A percentile compares a stretch with the other conserved stretches of the same genome.
Evolutionary conservation across 2,888 invertebrate species (phyloP).

Genomic region (Scaptomyza caliginosa): DNA sequence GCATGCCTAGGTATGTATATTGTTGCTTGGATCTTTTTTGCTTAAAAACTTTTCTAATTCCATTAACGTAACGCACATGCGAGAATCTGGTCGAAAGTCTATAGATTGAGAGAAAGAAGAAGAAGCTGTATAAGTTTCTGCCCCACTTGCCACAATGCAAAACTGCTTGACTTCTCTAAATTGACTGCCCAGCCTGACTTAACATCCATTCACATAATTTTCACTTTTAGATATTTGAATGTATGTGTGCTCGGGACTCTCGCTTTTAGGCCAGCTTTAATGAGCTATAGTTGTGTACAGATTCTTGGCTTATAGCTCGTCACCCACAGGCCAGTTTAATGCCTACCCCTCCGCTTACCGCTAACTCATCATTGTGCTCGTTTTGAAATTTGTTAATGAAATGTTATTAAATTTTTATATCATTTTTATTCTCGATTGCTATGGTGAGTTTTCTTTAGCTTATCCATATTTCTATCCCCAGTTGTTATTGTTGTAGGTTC

Average conservation of each 20-base stretch:
- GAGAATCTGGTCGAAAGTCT: constrained; percentile 34
- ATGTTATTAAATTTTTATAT: constrained; percentile 66
- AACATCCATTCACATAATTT: constrained; percentile 25
- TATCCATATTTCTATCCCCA: too few species aligned
- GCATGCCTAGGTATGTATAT: constrained; percentile 43
- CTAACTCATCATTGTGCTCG: constrained; percentile 2
- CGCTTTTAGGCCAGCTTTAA: constrained; percentile 53
- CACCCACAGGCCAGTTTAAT: constrained; percentile 35
- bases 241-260: constrained; percentile 7
- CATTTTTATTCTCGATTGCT: constrained; percentile 49
- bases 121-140: constrained; percentile 37
- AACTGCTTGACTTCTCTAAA: constrained; percentile 60
- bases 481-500: constrained; percentile 4
- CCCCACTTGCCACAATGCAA: constrained; percentile 57
- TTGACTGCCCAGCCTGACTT: constrained; percentile 35
- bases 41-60: constrained; percentile 82
- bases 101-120: constrained; percentile 13
- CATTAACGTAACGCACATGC: constrained; percentile 81
- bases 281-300: constrained; percentile 70
- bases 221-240: constrained; percentile 60
- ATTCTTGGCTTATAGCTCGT: constrained; percentile 37
- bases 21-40: constrained; percentile 59
- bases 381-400: constrained; percentile 59
- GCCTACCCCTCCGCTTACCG: constrained; percentile 2
- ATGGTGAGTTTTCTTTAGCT: constrained; percentile 31